Percentiles rank a stretch among this genome's conserved stretches.
phyloP scores from a whole-genome alignment of 2,113 vertebrate species.

The Ancistrus triradiatus region DNA sequence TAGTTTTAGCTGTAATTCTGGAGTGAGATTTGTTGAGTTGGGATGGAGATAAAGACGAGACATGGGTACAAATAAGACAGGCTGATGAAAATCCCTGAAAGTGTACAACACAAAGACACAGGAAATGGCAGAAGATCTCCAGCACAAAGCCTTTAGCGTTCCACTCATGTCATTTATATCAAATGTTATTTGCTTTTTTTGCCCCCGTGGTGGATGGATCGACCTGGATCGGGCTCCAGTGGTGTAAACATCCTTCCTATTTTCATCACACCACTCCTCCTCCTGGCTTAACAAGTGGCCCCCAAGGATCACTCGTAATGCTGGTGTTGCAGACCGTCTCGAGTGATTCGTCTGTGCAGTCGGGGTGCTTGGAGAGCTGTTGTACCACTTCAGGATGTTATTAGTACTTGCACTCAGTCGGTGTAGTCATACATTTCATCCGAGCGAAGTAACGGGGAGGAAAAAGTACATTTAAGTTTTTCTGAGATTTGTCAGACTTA shows the following conservation, averaged over 20 bases:
- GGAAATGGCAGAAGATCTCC: neutral
- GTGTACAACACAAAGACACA: neutral
- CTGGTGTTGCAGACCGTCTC: neutral
- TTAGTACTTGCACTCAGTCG: slow-evolving; percentile 28
- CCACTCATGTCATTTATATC: slow-evolving; percentile 53
- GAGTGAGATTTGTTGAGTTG: too few relatives aligned
- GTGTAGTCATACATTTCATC: too few relatives aligned
- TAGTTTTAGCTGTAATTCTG: too few relatives aligned
- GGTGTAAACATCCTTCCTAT: slow-evolving; percentile 38
- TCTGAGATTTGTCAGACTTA: too few relatives aligned
- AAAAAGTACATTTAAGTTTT: too few relatives aligned
- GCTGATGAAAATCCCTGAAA: too few relatives aligned
- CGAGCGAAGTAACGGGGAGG: too few relatives aligned
- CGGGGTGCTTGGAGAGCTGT: slow-evolving; percentile 13
- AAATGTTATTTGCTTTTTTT: slow-evolving; percentile 38
- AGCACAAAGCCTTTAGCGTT: slow-evolving; percentile 42
- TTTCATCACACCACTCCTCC: slow-evolving; percentile 32
- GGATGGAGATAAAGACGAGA: too few relatives aligned
- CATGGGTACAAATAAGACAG: too few relatives aligned
- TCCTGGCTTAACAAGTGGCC: slow-evolving; percentile 36
- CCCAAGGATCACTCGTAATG: slow-evolving; percentile 42
- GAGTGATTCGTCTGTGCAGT: slow-evolving; percentile 26
- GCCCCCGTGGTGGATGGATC: slow-evolving; percentile 35
- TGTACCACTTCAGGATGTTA: slow-evolving; percentile 41
- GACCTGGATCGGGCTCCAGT: too few relatives aligned